Evolutionary conservation across 2,797 vertebrate species (phyloP), one percentile per base, ranked within the genome.

Genomic region (Pantherophis vulpinus): DNA sequence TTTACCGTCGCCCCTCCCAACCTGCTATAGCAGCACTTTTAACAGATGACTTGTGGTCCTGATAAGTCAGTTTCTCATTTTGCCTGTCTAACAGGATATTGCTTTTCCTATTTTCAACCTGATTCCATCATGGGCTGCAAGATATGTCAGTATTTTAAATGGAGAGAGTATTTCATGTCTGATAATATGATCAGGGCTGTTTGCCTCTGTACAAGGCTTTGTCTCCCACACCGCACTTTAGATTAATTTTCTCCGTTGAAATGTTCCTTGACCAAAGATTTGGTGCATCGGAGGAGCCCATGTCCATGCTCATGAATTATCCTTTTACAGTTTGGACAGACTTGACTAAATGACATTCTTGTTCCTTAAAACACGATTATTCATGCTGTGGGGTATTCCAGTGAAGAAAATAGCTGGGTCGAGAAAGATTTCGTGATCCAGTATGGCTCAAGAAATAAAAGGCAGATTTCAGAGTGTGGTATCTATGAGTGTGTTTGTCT

Each of bases 1-100:
- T 47, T 47, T 23, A 25, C 42, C 23, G 4, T 25, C 4, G 1
- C 74, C 74, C 37, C 42, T 83, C 37, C 74, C 74, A 25, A 47
- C 74, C 74, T 47, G 74, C 74, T 47, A 25, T 25, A 83, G 10
- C 74, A 83, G 74, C 74, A 47, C 42, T 87, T 87, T 93, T 91
- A 93, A 89, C n/a, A 87, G 55, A 89, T 66, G 87, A 70, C 55
- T 89, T 93, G 87, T 32, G 89, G 92, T 61, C 91, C 90, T 87
- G 74, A 91, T 91, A 92, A 87, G 55, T 61, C 92, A 42, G 74
- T 87, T 93, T 94, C 92, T 93, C 94, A 93, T 94, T 93, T 93
- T 90, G 87, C 90, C 87, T 91, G 60, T 89, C 87, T 86, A 74
- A 90, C 94, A 92, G 90, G 87, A 93, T 93, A 93, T 94, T 93